These are phyloP conservation scores for Hoplostethus mediterraneus DNA, from an alignment of 2,797 vertebrate species.

Conservation along the genomic window DNA sequence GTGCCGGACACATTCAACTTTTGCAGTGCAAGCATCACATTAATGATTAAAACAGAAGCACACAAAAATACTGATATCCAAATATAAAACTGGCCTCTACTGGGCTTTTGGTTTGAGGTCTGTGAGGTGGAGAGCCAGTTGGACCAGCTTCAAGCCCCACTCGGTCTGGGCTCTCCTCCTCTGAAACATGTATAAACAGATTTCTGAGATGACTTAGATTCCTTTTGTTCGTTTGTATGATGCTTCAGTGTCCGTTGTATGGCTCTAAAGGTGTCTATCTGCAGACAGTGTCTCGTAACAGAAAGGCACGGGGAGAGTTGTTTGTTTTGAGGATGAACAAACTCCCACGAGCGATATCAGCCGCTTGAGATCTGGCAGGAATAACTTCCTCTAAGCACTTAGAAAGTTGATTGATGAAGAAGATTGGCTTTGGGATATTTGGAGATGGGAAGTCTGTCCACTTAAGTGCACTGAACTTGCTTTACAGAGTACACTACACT, in stretches of 20 bases:
- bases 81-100: conserved; percentile 62
- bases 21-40: conserved; percentile 49
- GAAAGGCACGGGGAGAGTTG: conserved; percentile 24
- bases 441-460: conserved; percentile 22
- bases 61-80: conserved; percentile 59
- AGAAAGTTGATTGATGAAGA: conserved; percentile 4
- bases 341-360: background rate
- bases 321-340: conserved; percentile 21
- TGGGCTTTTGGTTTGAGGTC: conserved; percentile 65
- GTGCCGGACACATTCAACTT: conserved; percentile 46
- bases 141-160: conserved; percentile 57
- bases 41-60: conserved; percentile 73
- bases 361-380: conserved; percentile 18
- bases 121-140: conserved; percentile 56
- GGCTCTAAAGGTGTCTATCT: conserved; percentile 31
- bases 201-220: conserved; percentile 39
- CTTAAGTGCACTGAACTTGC: conserved; percentile 39
- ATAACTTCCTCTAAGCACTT: conserved; percentile 18
- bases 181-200: conserved; percentile 18
- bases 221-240: conserved; percentile 12
- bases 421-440: conserved; percentile 35
- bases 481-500: conserved; percentile 39
- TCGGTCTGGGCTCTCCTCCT: conserved; percentile 44
- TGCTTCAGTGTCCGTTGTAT: conserved; percentile 21
- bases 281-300: conserved; percentile 48